These are phyloP conservation scores for Numenius phaeopus DNA, from an alignment of 2,797 vertebrate species.

Conservation along the genomic window DNA sequence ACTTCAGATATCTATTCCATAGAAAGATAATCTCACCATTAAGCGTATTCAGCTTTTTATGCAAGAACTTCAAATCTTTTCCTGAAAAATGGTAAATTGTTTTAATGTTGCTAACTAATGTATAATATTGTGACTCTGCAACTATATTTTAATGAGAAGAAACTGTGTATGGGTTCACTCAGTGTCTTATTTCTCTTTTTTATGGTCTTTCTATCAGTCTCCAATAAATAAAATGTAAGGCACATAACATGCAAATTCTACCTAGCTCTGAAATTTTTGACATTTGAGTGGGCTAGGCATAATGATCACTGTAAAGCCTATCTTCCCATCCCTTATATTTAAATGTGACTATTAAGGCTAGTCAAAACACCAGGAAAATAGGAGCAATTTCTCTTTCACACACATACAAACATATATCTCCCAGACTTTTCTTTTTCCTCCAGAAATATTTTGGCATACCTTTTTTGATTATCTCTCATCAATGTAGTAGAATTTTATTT, in stretches of 20 bases:
- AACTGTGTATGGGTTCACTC: background rate
- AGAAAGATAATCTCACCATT: background rate
- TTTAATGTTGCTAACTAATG: background rate
- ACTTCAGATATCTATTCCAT: background rate
- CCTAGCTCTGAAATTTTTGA: slow-evolving; percentile 33
- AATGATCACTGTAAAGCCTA: slow-evolving; percentile 6
- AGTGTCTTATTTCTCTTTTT: background rate
- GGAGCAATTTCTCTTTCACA: background rate
- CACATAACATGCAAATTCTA: slow-evolving; percentile 7
- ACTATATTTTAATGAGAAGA: background rate
- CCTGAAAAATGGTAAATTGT: background rate
- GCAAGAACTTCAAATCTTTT: background rate
- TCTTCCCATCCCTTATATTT: slow-evolving; percentile 16
- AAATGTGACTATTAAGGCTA: slow-evolving; percentile 11
- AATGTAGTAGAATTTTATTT: background rate
- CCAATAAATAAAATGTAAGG: background rate
- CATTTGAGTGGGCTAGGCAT: slow-evolving; percentile 26
- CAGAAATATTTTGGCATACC: background rate
- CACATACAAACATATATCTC: background rate
- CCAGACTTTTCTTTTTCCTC: background rate
- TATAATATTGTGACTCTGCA: background rate
- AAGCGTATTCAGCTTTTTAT: background rate
- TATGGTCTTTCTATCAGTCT: background rate
- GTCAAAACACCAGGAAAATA: slow-evolving; percentile 45
- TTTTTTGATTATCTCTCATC: background rate